phyloP scores from a whole-genome alignment of 2,888 invertebrate species.

The Acrobasis consociella region DNA sequence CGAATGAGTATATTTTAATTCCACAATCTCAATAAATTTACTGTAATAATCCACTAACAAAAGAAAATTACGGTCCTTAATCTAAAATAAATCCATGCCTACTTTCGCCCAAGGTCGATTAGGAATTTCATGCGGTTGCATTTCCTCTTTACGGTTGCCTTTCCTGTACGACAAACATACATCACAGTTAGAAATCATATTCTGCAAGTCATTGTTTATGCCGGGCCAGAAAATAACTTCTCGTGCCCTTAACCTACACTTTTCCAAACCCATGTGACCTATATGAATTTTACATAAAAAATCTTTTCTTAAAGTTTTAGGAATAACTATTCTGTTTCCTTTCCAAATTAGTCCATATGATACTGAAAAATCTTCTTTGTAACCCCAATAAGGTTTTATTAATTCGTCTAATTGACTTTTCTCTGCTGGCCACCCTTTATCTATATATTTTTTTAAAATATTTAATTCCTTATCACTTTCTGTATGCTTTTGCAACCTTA shows the following conservation, averaged over 20 bases:
- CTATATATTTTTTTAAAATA: neutral
- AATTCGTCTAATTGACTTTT: neutral
- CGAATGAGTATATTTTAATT: too few species aligned
- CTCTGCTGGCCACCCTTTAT: neutral
- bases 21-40: too few species aligned
- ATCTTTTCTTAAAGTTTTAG: neutral
- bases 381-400: conserved; percentile 6
- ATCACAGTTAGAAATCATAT: conserved; percentile 23
- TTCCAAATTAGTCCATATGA: conserved; percentile 22
- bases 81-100: too few species aligned
- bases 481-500: conserved; percentile 27
- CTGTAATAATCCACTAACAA: too few species aligned
- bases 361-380: conserved; percentile 23
- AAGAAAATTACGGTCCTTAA: too few species aligned
- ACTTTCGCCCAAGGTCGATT: too few species aligned
- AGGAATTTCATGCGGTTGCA: too few species aligned
- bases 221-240: conserved; percentile 23
- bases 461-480: conserved; percentile 16
- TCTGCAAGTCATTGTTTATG: conserved; percentile 24
- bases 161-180: conserved; percentile 10
- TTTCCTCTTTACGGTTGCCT: too few species aligned
- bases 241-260: conserved; percentile 24
- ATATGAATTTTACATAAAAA: conserved; percentile 17
- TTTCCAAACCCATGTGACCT: conserved; percentile 17
- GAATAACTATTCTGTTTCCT: conserved; percentile 24